Base-by-base conservation (phyloP, 1,140 invertebrate species). In the Condylostylus longicornis region DNA sequence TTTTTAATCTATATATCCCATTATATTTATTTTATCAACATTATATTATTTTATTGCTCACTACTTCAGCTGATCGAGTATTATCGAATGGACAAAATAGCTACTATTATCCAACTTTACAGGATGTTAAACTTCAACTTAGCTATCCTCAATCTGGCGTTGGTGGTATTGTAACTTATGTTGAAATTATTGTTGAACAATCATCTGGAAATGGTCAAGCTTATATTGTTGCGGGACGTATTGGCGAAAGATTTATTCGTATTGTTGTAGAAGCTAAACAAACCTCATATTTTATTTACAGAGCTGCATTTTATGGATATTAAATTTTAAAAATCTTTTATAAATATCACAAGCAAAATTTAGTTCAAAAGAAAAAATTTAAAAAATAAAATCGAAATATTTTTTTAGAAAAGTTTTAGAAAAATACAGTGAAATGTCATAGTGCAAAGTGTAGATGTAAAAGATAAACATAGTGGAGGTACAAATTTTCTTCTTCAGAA, bases 221-320 rank as follows among this genome's bases (percentile, higher is more conserved):
- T 31, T 59, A 53, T 27, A 48, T 59, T 8, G 44, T 59, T 0
- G 49, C 45, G 22, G 56, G 56, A 4, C 56, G 56, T 36, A 51
- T 59, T 41, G 52, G 56, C 8, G 54, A 57, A 32, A 47, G 54
- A 6, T 48, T 40, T 33, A 55, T 59, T 9, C 52, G 54, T 2
- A 52, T 59, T 33, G 42, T 57, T 8, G 18, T 59, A 30, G 56
- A 59, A 40, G 52, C 56, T 7, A 43, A 37, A 18, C 39, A 43
- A 20, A 59, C 56, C 34, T 12, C 33, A 3, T 42, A 37, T 29
- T 59, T 59, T 36, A 37, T 45, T 23, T 59, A 59, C 33, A 51
- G 47, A 40, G 48, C 48, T 0, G 39, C 46, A 28, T 49, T 47
- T 35, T 58, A 44, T 36, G 56, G 56, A n/a, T n/a, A n/a, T n/a